These are phyloP conservation scores for Trachelus stipa DNA, from an alignment of 2,888 invertebrate species.

Conservation along the genomic window DNA sequence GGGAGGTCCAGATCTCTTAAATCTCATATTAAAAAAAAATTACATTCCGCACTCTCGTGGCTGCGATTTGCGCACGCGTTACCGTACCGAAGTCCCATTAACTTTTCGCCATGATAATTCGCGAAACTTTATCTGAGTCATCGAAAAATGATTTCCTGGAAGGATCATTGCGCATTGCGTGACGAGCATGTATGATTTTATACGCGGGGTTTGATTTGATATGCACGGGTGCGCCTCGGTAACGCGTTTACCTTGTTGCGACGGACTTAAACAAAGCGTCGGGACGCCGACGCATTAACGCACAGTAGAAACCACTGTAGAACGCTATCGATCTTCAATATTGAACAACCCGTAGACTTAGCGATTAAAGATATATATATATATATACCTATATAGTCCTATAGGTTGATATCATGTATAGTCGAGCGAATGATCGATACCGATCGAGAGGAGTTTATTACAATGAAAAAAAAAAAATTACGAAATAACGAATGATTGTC, in stretches of 20 bases:
- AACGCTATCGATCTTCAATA: conserved; percentile 10
- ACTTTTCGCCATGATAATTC: no score
- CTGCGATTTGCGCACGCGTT: not conserved
- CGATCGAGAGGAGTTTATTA: conserved; percentile 13
- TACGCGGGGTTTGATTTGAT: not conserved
- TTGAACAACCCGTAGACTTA: conserved; percentile 5
- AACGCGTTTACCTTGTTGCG: not conserved
- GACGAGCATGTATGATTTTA: not conserved
- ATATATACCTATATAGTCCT: not conserved
- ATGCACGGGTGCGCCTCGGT: not conserved
- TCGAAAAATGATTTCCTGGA: not conserved
- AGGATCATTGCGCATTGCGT: not conserved
- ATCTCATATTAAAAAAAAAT: not conserved
- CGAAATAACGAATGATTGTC: conserved; percentile 43
- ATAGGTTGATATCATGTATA: not conserved
- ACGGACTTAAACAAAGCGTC: not conserved
- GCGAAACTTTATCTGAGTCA: not conserved
- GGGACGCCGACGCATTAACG: not conserved
- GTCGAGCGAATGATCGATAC: conserved; percentile 21
- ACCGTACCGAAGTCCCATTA: no score
- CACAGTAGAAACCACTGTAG: not conserved
- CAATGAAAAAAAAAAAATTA: conserved; percentile 5
- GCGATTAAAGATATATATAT: not conserved
- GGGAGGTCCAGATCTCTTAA: not conserved
- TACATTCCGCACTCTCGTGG: not conserved